Base-by-base conservation (phyloP, 2,888 invertebrate genomes). In the Dione juno region DNA sequence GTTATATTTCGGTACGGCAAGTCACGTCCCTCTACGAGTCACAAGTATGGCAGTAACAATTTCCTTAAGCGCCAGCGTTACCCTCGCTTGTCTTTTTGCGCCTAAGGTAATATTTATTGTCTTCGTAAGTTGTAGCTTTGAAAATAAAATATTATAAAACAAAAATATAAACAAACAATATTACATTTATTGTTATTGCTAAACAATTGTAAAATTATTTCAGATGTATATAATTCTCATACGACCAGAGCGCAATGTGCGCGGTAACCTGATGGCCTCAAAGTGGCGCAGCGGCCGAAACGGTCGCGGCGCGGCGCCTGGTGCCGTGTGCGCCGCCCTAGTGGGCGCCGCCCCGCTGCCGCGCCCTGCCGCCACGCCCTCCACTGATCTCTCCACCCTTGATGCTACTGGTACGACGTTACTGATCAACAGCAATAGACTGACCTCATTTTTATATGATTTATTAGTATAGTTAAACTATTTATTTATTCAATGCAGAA, bases 41-140 rank as follows among this genome's bases (percentile, higher is more conserved):
- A 98, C 98, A 79, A 98, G 98, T 87, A 98, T 99, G 97, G 98
- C 98, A 68, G 97, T 98, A 81, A 98, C 98, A 78, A 98, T 99
- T 85, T 98, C 97, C 74, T 94, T 99, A 77, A 98, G 98, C 80
- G 98, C 98, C 75, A 97, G 97, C 78, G 98, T 99, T 76, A 98
- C 98, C 10, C 95, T 99, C 71, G 97, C 96, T 69, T 99, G 98
- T 87, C 95, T 99, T 74, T 99, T 99, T 89, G 96, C 97, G 54
- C 98, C 99, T 11, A 99, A 99, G 95, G 96, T 98, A 89, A 52
- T 14, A n/a, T 21, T 19, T 21, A 13, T 45, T 1, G 9, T 45
- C 14, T 14, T 43, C 2, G n/a, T n/a, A 5, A 28, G 11, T 10
- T 35, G 3, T 35, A 16, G 6, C 16, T 63, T 45, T n/a, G 1